Evolutionary conservation across 1,140 invertebrate genomes (phyloP), one percentile per base, ranked within the genome.

Genomic region (Reticulitermes speratus): DNA sequence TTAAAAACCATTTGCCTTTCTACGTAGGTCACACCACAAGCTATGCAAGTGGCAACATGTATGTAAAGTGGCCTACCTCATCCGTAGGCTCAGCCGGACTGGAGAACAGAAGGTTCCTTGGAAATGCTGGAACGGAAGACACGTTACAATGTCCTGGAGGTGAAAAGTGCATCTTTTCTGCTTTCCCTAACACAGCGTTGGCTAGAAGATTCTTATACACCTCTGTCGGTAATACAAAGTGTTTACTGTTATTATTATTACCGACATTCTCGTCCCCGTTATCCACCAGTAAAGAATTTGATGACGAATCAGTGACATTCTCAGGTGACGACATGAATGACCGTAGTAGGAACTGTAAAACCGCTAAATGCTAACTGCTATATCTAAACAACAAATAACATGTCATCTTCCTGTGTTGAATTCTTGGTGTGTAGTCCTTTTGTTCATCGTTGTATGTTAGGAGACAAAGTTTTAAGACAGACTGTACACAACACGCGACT

Each of bases 141-240:
- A 86, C 16, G 9, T 25, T 75, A 30, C 65, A 30, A 5, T 38
- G 44, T 11, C 21, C 32, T 25, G 48, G 44, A 0, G 84, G 8
- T 14, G 90, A 87, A 91, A 82, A 81, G 11, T 85, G 83, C 84
- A 87, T 59, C 32, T 52, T 87, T 44, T 91, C 92, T 44, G 91
- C 91, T 87, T 91, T 92, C 81, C 93, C 92, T 9, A 94, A 90
- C 9, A 94, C 93, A 16, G 94, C 94, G 89, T 93, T 96, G 38
- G 95, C 95, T 87, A 96, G 90, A 83, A 96, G 92, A 89, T 93
- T 96, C 90, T 96, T 96, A 89, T 96, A 96, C 84, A 87, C 91
- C 88, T 96, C 95, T 86, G 95, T 94, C 14, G 95, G 95, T 87
- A 96, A 91, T 25, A 96, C 90, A 88, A 96, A 95, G 25, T 59